Conservation (phyloP, 2,888 invertebrate species). For the Amphimallon solstitiale region DNA sequence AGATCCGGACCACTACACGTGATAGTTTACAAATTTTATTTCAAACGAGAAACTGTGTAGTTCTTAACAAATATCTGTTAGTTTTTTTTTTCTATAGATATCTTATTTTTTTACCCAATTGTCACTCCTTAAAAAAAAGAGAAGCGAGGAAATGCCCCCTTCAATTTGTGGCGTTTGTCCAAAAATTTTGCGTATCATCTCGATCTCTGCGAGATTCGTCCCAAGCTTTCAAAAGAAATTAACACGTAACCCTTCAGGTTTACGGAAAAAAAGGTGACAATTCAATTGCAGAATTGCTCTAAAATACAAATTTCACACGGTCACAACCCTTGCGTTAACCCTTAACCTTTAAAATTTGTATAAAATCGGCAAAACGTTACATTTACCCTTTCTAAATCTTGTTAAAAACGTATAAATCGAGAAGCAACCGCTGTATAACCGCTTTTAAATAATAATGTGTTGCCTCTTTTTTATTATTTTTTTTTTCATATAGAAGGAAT, state of each 20-base stretch:
- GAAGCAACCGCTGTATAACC: conserved; percentile 58
- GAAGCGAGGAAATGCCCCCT: no score
- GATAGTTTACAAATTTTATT: no score
- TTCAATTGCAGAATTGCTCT: neutral
- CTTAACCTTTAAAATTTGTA: conserved; percentile 44
- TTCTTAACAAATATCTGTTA: no score
- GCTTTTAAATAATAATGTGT: conserved; percentile 50
- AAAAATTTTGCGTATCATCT: conserved; percentile 34
- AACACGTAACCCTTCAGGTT: conserved; percentile 38
- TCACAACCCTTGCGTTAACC: conserved; percentile 48
- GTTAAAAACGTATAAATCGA: conserved; percentile 57
- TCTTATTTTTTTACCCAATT: no score
- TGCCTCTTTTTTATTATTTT: neutral
- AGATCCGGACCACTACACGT: no score
- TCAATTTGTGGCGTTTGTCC: conserved; percentile 29
- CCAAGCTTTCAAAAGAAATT: neutral
- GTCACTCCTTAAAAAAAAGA: no score
- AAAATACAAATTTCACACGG: conserved; percentile 56
- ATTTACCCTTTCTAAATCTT: conserved; percentile 53
- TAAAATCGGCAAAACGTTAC: conserved; percentile 47
- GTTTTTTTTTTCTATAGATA: no score
- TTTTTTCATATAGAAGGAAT: neutral
- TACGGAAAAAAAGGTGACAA: conserved; percentile 12
- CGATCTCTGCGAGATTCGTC: neutral
- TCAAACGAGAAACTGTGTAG: no score